These are phyloP conservation scores for Trogon melanurus DNA, from an alignment of 2,113 vertebrate genomes.

Conservation along the genomic window DNA sequence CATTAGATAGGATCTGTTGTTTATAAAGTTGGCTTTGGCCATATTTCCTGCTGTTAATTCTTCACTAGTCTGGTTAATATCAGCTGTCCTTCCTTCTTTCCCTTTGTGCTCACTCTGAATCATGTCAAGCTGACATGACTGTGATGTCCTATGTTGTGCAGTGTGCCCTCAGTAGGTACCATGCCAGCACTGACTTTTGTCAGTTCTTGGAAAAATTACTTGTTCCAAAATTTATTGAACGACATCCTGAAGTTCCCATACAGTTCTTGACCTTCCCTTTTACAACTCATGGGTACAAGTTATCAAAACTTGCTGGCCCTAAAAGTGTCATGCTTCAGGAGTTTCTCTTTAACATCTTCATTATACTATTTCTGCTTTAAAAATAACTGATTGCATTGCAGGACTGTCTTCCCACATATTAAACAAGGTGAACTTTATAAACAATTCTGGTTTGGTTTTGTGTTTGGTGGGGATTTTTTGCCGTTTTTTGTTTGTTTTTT, in stretches of 20 bases:
- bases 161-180: background rate
- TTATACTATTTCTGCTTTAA: background rate
- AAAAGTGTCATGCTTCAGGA: background rate
- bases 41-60: constrained; percentile 46
- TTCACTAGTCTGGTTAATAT: constrained; percentile 44
- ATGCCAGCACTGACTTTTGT: background rate
- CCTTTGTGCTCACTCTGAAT: background rate
- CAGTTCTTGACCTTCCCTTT: background rate
- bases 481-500: background rate
- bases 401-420: background rate
- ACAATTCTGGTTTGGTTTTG: background rate
- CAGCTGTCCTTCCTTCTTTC: background rate
- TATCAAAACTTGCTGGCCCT: background rate
- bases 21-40: constrained; percentile 8
- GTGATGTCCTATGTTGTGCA: background rate
- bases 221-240: background rate
- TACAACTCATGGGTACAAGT: background rate
- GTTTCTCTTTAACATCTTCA: background rate
- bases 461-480: too few species aligned
- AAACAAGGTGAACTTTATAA: background rate
- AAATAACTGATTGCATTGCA: background rate
- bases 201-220: background rate
- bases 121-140: background rate
- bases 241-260: fast-evolving
- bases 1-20: constrained; percentile 41